Conservation (phyloP, 1,140 invertebrate species). For the Maniola jurtina region DNA sequence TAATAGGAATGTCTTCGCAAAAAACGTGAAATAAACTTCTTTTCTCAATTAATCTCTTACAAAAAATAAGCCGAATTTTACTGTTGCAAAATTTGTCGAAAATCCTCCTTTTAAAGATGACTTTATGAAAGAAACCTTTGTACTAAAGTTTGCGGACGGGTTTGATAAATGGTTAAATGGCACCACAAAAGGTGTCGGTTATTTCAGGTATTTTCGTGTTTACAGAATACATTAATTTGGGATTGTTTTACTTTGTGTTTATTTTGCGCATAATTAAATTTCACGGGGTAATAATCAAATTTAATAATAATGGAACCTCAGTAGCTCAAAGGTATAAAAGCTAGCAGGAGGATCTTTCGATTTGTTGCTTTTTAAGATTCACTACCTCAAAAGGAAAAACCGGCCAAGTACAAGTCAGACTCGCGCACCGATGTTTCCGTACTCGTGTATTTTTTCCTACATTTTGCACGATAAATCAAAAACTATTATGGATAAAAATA, state of each 20-base stretch:
- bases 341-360: too few relatives aligned
- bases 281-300: background rate
- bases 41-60: conserved; percentile 2
- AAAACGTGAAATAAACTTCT: background rate
- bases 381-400: too few relatives aligned
- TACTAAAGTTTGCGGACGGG: background rate
- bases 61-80: background rate
- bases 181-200: background rate
- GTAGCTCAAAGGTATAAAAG: background rate
- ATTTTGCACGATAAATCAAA: too few relatives aligned
- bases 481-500: too few relatives aligned
- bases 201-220: background rate
- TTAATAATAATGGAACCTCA: too few relatives aligned
- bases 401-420: too few relatives aligned
- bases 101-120: background rate
- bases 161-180: conserved; percentile 1
- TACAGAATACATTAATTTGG: background rate
- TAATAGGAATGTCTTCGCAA: background rate
- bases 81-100: conserved; percentile 5
- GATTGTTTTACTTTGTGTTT: background rate
- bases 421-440: too few relatives aligned
- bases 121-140: conserved; percentile 6
- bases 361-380: too few relatives aligned
- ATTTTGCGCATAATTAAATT: background rate
- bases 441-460: too few relatives aligned